Percentiles rank a stretch among this genome's conserved stretches.
These are phyloP conservation scores for Tiaroga cobitis DNA, from an alignment of 2,797 vertebrate species.

Conservation along the genomic window DNA sequence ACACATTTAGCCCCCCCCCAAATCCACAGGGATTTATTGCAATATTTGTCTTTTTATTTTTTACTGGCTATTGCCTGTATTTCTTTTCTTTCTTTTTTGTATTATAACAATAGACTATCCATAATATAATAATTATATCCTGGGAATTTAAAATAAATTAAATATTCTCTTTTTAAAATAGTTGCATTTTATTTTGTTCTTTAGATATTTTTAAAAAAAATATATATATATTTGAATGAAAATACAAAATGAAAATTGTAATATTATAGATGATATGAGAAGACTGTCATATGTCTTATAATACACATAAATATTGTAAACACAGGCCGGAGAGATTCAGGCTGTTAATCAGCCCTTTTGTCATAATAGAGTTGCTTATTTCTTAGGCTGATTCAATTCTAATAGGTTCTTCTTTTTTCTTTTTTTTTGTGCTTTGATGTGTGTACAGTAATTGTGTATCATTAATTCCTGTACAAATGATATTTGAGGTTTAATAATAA, in stretches of 20 bases:
- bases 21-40: conserved; percentile 36
- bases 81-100: neutral
- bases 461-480: neutral
- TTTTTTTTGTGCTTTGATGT: neutral
- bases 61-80: neutral
- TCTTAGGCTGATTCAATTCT: neutral
- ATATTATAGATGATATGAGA: neutral
- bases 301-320: neutral
- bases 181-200: neutral
- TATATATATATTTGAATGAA: too few species aligned
- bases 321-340: neutral
- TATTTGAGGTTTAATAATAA: neutral
- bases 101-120: neutral
- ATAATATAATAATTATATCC: conserved; percentile 20
- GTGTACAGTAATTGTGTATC: neutral
- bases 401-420: conserved; percentile 15
- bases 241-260: neutral
- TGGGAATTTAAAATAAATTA: neutral
- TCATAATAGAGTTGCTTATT: neutral
- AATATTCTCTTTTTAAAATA: neutral
- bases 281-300: conserved; percentile 5
- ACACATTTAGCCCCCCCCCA: neutral
- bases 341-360: neutral
- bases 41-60: neutral
- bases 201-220: neutral